Evolutionary conservation across 1,140 invertebrate species (phyloP).

Genomic region (Acyrthosiphon pisum): DNA sequence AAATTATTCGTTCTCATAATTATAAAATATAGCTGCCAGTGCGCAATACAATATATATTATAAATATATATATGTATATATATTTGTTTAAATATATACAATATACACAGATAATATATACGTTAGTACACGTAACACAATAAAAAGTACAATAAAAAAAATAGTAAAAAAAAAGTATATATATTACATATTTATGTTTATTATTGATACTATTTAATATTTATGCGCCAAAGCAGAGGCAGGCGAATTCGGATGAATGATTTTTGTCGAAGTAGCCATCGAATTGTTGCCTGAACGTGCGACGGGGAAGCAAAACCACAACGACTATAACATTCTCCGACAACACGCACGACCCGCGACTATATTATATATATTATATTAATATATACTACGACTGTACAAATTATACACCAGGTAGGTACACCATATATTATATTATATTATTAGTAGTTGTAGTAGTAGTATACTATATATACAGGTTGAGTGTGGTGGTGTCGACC

Average conservation of each 20-base stretch:
- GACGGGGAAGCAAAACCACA: neutral
- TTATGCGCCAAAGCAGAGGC: neutral
- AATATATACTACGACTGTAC: neutral
- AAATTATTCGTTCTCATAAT: neutral
- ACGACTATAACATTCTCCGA: constrained; percentile 7
- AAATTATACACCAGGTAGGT: neutral
- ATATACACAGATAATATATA: neutral
- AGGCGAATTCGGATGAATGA: neutral
- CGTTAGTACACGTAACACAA: neutral
- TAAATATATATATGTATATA: too few relatives aligned
- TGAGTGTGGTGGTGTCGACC: neutral
- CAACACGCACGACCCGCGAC: neutral
- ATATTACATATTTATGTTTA: neutral
- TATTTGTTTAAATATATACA: too few relatives aligned
- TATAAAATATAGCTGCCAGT: neutral
- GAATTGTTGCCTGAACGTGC: neutral
- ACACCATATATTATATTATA: neutral
- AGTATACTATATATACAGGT: neutral
- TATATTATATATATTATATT: neutral
- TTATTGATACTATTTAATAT: neutral
- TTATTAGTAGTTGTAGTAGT: neutral
- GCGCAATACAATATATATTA: neutral
- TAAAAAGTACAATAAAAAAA: constrained; percentile 9
- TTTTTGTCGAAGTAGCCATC: neutral
- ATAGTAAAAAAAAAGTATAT: neutral